Conservation (phyloP, 2,888 invertebrate genomes). For the Nipponacmea schrenckii region DNA sequence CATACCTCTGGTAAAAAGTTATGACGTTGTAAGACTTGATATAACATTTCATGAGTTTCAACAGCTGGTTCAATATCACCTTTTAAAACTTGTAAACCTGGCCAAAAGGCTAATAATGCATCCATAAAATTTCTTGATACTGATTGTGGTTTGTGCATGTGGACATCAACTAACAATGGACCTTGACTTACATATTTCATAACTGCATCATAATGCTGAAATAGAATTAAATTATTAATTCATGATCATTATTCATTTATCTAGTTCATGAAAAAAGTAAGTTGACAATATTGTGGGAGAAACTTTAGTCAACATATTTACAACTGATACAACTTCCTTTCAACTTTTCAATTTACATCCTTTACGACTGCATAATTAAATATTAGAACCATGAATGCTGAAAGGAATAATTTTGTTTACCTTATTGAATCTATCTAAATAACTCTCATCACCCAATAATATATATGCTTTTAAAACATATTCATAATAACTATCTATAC, state of each 20-base stretch:
- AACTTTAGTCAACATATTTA: too few species aligned
- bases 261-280: too few species aligned
- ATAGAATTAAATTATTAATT: slow-evolving; percentile 21
- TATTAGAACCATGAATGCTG: too few species aligned
- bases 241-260: too few species aligned
- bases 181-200: slow-evolving; percentile 98
- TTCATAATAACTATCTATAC: slow-evolving; percentile 98
- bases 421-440: slow-evolving; percentile 89
- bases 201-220: slow-evolving; percentile 90
- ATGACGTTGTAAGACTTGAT: slow-evolving; percentile 97
- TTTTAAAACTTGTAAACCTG: slow-evolving; percentile 87
- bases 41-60: slow-evolving; percentile 99
- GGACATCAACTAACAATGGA: slow-evolving; percentile 92
- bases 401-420: too few species aligned
- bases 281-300: too few species aligned
- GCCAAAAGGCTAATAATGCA: slow-evolving; percentile 97
- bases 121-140: slow-evolving; percentile 98
- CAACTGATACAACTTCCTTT: too few species aligned
- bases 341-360: too few species aligned
- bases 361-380: too few species aligned
- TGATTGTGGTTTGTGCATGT: slow-evolving; percentile 93
- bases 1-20: slow-evolving; percentile 90
- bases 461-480: slow-evolving; percentile 98
- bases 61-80: slow-evolving; percentile 97
- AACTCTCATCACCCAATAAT: slow-evolving; percentile 88